Conservation (phyloP, 2,113 vertebrate genomes). For the Corythaeola cristata region DNA sequence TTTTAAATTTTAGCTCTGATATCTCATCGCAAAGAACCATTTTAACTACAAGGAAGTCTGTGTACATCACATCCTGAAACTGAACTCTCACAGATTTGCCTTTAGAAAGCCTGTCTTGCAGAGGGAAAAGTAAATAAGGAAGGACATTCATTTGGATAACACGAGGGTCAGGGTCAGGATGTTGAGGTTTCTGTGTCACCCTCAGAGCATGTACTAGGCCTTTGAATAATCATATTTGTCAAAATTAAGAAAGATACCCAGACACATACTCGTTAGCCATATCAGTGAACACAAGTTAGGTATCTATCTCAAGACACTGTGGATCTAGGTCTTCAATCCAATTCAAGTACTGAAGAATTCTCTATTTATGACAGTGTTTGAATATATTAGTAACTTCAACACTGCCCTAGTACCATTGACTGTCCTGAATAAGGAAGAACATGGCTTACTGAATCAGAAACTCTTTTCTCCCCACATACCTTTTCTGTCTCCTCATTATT, state of each 20-base stretch:
- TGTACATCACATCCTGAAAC: neutral
- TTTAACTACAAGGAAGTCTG: neutral
- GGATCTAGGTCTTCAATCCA: neutral
- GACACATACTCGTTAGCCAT: neutral
- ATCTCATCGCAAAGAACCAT: neutral
- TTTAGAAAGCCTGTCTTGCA: neutral
- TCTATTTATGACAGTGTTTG: neutral
- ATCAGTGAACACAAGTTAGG: too few species aligned
- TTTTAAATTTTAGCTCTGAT: neutral
- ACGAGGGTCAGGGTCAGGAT: neutral
- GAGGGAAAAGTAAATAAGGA: neutral
- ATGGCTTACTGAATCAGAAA: neutral
- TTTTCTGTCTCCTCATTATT: neutral
- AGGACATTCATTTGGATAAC: neutral
- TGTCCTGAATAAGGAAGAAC: neutral
- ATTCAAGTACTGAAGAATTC: neutral
- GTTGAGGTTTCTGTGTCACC: neutral
- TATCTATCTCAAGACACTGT: neutral
- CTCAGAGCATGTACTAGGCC: neutral
- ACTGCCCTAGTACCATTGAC: neutral
- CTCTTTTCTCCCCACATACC: fast-evolving
- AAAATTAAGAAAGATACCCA: neutral
- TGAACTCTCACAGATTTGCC: neutral
- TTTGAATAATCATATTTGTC: neutral
- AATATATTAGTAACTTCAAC: neutral